Evolutionary conservation across 2,888 invertebrate species (phyloP).

Genomic region (Calameuta pallipes): DNA sequence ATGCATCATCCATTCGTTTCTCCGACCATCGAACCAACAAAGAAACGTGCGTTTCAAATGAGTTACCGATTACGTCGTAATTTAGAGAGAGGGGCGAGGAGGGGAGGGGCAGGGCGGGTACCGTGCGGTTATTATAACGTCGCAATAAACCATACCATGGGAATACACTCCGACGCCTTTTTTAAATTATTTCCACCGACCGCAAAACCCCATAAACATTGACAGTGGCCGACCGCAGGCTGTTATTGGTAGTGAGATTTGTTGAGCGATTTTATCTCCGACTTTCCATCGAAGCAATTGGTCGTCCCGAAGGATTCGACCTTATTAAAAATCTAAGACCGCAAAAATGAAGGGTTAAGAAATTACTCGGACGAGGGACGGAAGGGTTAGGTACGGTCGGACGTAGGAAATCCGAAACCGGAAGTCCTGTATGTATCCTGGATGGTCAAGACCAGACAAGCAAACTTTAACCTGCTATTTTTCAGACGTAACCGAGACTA

Average conservation of each 20-base stretch:
- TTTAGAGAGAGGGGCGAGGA: background rate
- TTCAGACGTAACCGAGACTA: slow-evolving; percentile 19
- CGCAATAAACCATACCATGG: slow-evolving; percentile 32
- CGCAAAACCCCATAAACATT: slow-evolving; percentile 60
- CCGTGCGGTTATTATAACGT: slow-evolving; percentile 32
- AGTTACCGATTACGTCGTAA: no score
- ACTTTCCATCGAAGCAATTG: background rate
- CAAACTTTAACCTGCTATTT: background rate
- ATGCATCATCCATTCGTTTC: no score
- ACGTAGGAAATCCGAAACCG: background rate
- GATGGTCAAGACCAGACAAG: background rate
- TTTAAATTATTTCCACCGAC: slow-evolving; percentile 54
- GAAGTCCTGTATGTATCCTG: background rate
- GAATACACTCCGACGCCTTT: slow-evolving; percentile 39
- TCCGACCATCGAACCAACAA: no score
- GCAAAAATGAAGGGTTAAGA: background rate
- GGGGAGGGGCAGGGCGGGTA: no score
- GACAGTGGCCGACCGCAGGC: slow-evolving; percentile 56
- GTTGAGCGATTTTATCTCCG: slow-evolving; percentile 43
- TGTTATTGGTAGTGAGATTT: slow-evolving; percentile 57
- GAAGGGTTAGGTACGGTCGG: background rate
- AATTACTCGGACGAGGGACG: background rate
- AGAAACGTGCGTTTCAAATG: no score
- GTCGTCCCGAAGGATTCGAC: background rate
- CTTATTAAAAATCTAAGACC: slow-evolving; percentile 1